Conservation (phyloP, 92 coral and sea anemone species). For the Epizoanthus ramosus region DNA sequence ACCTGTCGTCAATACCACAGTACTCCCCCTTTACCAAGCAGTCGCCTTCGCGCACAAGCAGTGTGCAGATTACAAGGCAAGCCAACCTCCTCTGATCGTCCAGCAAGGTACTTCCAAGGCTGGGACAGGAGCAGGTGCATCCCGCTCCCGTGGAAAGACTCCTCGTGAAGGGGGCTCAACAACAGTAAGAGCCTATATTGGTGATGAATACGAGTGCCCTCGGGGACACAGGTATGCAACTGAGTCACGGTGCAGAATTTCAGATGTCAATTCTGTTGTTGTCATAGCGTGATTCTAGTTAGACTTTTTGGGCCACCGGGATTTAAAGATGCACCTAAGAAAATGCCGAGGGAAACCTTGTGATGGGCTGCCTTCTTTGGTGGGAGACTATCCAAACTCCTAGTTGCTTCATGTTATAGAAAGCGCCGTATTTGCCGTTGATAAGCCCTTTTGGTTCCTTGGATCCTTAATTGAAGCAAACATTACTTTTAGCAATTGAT, state of each 20-base stretch:
- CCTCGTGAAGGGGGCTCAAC: slow-evolving; percentile 81
- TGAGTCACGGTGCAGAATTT: not conserved
- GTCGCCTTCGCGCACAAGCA: slow-evolving; percentile 85
- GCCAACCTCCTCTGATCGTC: slow-evolving; percentile 64
- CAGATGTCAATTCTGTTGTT: not conserved
- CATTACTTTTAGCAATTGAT: too few relatives aligned
- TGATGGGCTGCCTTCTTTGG: too few relatives aligned
- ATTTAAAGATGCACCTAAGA: too few relatives aligned
- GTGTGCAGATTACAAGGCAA: slow-evolving; percentile 76
- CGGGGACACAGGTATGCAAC: slow-evolving; percentile 92
- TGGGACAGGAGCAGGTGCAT: slow-evolving; percentile 58
- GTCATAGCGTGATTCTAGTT: too few relatives aligned
- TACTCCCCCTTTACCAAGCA: slow-evolving; percentile 96
- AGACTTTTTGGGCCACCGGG: not conserved
- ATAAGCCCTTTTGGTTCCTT: too few relatives aligned
- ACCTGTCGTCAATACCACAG: slow-evolving; percentile 70
- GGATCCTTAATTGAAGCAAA: too few relatives aligned
- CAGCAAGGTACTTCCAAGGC: slow-evolving; percentile 38
- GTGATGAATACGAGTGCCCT: slow-evolving; percentile 97
- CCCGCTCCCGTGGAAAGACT: slow-evolving; percentile 81
- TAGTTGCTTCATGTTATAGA: too few relatives aligned
- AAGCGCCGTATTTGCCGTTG: too few relatives aligned
- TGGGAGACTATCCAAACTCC: too few relatives aligned
- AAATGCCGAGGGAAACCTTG: too few relatives aligned
- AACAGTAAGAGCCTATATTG: slow-evolving; percentile 91